Percentiles rank a stretch among this genome's conserved stretches.
Conservation (phyloP, 2,113 vertebrate species). For the Ramphastos sulfuratus region DNA sequence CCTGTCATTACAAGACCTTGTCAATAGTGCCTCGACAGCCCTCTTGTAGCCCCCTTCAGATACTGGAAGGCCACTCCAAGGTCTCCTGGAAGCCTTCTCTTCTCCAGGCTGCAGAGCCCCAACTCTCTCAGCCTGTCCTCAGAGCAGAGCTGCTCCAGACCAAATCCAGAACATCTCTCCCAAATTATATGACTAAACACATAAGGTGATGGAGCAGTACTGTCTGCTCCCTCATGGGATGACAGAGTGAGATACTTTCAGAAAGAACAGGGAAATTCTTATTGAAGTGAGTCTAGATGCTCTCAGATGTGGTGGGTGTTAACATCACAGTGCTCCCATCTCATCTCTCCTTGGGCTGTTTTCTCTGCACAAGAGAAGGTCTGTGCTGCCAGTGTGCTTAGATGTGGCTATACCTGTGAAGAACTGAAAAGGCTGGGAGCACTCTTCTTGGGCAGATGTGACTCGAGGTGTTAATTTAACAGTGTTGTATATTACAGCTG, state of each 20-base stretch:
- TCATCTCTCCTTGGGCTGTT: background rate
- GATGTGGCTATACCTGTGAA: background rate
- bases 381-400: background rate
- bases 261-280: background rate
- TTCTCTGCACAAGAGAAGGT: background rate
- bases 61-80: too few relatives aligned
- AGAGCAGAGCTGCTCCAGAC: background rate
- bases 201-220: background rate
- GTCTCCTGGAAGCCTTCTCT: too few relatives aligned
- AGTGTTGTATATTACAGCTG: background rate
- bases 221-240: background rate
- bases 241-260: background rate
- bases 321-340: background rate
- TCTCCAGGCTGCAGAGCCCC: too few relatives aligned
- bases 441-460: background rate
- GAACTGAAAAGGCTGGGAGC: background rate
- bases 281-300: background rate
- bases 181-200: background rate
- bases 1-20: too few relatives aligned
- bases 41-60: too few relatives aligned
- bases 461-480: background rate
- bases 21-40: too few relatives aligned
- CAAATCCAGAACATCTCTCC: background rate
- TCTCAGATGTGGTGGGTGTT: background rate
- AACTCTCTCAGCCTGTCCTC: too few relatives aligned